Percentiles rank a stretch among this genome's conserved stretches.
Evolutionary conservation across 1,140 invertebrate genomes (phyloP).

Genomic region (Belonocnema kinseyi): DNA sequence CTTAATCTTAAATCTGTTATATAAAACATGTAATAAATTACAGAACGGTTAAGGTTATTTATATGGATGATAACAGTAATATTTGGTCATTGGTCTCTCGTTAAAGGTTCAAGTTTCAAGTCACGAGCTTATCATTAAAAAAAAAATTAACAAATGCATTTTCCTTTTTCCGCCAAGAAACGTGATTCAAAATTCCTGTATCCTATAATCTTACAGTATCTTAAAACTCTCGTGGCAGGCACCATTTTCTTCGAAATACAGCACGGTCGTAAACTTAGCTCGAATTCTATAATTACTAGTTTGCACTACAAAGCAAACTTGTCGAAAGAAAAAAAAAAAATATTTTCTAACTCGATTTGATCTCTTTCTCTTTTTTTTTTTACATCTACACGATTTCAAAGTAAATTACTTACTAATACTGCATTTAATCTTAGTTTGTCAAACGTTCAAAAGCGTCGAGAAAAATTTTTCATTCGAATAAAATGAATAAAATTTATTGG

Average conservation of each 20-base stretch:
- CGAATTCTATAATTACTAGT: background rate
- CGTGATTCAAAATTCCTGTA: slow-evolving; percentile 29
- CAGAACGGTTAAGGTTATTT: slow-evolving; percentile 58
- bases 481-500: background rate
- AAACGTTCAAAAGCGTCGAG: background rate
- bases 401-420: slow-evolving; percentile 20
- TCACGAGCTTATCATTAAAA: slow-evolving; percentile 33
- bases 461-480: background rate
- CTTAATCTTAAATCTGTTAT: slow-evolving; percentile 40
- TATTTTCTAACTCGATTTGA: background rate
- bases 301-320: background rate
- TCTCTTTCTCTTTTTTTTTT: background rate
- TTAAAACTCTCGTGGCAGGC: background rate
- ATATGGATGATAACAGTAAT: slow-evolving; percentile 68
- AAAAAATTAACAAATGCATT: slow-evolving; percentile 14
- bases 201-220: slow-evolving; percentile 19
- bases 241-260: slow-evolving; percentile 33
- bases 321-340: background rate
- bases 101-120: slow-evolving; percentile 42
- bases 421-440: background rate
- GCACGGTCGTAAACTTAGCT: background rate
- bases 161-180: slow-evolving; percentile 6
- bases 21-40: slow-evolving; percentile 72
- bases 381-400: background rate
- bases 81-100: slow-evolving; percentile 72